Conservation (phyloP, 1,140 invertebrate genomes). For the Bombus impatiens region DNA sequence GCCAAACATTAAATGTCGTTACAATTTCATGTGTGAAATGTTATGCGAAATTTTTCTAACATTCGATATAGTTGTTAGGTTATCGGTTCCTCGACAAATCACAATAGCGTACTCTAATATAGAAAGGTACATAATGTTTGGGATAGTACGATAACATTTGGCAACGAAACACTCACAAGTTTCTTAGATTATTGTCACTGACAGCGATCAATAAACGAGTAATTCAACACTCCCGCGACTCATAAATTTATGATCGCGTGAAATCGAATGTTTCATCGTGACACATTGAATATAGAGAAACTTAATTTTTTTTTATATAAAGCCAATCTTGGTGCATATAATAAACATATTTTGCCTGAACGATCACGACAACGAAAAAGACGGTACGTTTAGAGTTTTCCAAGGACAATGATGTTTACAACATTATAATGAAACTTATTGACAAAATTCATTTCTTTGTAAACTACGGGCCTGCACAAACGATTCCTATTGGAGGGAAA, state of each 20-base stretch:
- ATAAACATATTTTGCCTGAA: neutral
- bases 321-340: neutral
- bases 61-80: constrained; percentile 25
- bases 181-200: constrained; percentile 3
- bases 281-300: neutral
- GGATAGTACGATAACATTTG: neutral
- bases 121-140: neutral
- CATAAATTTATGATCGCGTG: constrained; percentile 8
- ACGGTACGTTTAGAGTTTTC: neutral
- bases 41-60: neutral
- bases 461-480: neutral
- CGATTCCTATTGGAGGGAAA: constrained; percentile 24
- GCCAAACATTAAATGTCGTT: neutral
- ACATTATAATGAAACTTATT: neutral
- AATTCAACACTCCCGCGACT: constrained; percentile 7
- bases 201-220: constrained; percentile 13
- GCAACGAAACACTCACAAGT: neutral
- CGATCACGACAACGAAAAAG: too few relatives aligned
- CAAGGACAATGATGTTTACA: constrained; percentile 6
- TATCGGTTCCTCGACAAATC: constrained; percentile 32
- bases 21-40: neutral
- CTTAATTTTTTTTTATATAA: neutral
- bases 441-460: constrained; percentile 8
- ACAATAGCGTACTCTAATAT: neutral
- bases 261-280: neutral